These are phyloP conservation scores for Platycercus adscitus DNA, from an alignment of 2,113 vertebrate genomes.

Conservation along the genomic window DNA sequence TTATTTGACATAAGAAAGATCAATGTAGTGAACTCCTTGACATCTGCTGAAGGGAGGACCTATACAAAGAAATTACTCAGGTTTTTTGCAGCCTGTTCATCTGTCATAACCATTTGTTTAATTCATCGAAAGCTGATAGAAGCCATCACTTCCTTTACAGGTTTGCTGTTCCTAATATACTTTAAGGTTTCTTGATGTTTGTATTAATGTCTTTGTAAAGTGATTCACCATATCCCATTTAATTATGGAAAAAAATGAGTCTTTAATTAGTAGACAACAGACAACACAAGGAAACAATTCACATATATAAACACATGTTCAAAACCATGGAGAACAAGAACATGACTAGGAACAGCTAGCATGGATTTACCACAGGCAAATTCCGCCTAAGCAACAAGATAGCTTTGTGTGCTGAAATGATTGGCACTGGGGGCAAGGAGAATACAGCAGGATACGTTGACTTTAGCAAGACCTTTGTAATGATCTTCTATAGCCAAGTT, in stretches of 20 bases:
- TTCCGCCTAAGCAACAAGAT: background rate
- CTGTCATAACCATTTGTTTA: background rate
- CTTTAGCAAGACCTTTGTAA: background rate
- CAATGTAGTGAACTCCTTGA: background rate
- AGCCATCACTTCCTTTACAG: background rate
- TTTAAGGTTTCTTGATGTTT: background rate
- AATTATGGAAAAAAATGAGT: background rate
- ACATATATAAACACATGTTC: background rate
- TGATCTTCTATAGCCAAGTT: background rate
- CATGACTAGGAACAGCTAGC: background rate
- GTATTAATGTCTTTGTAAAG: background rate
- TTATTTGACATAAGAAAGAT: background rate
- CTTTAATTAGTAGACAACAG: background rate
- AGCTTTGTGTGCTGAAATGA: background rate
- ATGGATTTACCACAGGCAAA: background rate
- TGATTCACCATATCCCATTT: background rate
- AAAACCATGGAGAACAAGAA: background rate
- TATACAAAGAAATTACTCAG: background rate
- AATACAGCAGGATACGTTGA: background rate
- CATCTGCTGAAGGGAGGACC: background rate
- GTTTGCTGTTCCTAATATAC: background rate
- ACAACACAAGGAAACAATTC: slow-evolving; percentile 23
- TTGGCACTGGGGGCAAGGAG: background rate
- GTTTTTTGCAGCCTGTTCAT: background rate
- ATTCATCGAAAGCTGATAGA: background rate